These are phyloP conservation scores for Taxidea taxus DNA, from an alignment of 2,113 vertebrate genomes.

Conservation along the genomic window DNA sequence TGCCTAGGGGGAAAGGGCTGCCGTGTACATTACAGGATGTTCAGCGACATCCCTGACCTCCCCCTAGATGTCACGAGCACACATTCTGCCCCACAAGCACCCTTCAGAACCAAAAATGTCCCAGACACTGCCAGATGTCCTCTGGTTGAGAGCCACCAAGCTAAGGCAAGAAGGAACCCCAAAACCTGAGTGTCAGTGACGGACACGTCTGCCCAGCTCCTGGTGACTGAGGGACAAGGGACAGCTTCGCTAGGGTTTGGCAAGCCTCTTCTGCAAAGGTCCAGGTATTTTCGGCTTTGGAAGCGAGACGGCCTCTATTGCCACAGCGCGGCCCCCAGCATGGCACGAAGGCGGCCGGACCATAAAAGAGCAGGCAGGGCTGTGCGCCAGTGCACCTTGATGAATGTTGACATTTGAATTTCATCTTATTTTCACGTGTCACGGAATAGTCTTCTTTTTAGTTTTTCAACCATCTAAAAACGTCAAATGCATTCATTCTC, in stretches of 20 bases:
- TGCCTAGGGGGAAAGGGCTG: neutral
- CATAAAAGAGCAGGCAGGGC: neutral
- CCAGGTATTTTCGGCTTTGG: neutral
- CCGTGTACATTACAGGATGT: rapidly evolving
- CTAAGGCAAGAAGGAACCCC: neutral
- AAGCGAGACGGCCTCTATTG: neutral
- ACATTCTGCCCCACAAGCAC: rapidly evolving
- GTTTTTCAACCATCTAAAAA: neutral
- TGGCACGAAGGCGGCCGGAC: neutral
- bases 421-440: neutral
- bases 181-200: neutral
- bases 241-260: neutral
- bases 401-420: neutral
- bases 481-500: neutral
- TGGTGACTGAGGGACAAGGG: neutral
- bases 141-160: neutral
- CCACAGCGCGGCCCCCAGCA: rapidly evolving
- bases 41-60: neutral
- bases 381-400: neutral
- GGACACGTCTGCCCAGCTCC: neutral
- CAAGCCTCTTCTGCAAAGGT: neutral
- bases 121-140: neutral
- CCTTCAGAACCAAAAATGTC: neutral
- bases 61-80: neutral
- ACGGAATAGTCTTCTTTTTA: neutral